Evolutionary conservation across 2,797 vertebrate genomes (phyloP).

Genomic region (Hoplostethus atlanticus): DNA sequence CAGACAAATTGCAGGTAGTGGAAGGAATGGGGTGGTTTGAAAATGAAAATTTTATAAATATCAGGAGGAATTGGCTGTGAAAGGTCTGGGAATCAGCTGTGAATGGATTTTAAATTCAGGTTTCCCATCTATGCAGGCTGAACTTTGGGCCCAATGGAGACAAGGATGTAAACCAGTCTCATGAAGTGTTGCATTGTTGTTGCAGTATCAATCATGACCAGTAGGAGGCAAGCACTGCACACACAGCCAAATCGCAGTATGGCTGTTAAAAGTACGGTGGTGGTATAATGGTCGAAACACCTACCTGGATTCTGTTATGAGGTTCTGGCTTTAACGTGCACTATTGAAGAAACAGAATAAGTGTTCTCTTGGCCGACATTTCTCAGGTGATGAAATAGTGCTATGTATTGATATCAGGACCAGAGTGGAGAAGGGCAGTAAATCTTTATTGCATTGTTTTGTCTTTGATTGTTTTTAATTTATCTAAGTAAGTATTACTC

Average conservation of each 20-base stretch:
- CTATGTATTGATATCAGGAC: background rate
- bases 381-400: background rate
- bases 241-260: background rate
- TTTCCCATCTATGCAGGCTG: no score
- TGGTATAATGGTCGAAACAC: background rate
- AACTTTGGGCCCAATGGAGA: no score
- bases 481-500: background rate
- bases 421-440: background rate
- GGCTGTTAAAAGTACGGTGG: background rate
- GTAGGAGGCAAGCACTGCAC: constrained; percentile 50
- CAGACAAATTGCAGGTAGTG: background rate
- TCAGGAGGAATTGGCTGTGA: no score
- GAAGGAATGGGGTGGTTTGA: background rate
- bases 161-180: background rate
- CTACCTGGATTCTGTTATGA: background rate
- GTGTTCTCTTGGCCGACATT: background rate
- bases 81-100: no score
- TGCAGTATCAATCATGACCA: constrained; percentile 53
- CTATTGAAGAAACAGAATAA: background rate
- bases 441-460: background rate
- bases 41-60: background rate
- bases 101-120: no score
- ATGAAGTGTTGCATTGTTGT: constrained; percentile 26
- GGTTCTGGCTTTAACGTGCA: background rate
- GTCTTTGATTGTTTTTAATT: background rate